These are phyloP conservation scores for Microctenopoma steveboyesi DNA, from an alignment of 2,797 vertebrate species.

Conservation along the genomic window DNA sequence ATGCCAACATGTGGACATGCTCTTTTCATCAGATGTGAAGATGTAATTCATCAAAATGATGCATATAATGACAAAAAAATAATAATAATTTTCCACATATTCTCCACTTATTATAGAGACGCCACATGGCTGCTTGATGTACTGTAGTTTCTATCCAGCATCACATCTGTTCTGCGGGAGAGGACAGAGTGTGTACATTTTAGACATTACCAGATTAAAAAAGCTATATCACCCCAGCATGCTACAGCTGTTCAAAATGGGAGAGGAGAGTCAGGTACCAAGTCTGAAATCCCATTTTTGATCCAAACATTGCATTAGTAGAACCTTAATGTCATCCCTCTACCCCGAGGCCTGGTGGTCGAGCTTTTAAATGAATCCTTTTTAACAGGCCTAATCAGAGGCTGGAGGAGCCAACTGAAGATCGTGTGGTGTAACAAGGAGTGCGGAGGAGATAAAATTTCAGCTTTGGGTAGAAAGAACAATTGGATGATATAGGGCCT, in stretches of 20 bases:
- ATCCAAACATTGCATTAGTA: conserved; percentile 66
- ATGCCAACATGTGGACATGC: conserved; percentile 9
- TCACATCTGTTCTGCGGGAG: conserved; percentile 60
- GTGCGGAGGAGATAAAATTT: conserved; percentile 20
- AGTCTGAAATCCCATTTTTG: conserved; percentile 72
- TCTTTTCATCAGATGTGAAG: not conserved
- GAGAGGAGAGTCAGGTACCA: conserved; percentile 43
- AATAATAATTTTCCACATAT: conserved; percentile 32
- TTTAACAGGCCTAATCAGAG: conserved; percentile 70
- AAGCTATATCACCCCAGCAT: conserved; percentile 56
- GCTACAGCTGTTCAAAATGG: conserved; percentile 61
- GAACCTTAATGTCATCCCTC: conserved; percentile 68
- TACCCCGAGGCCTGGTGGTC: conserved; percentile 57
- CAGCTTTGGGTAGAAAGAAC: conserved; percentile 46
- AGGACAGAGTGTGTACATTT: conserved; percentile 23
- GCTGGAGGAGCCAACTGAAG: conserved; percentile 49
- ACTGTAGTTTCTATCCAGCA: conserved; percentile 31
- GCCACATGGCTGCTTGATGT: conserved; percentile 48
- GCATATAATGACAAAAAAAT: conserved; percentile 33
- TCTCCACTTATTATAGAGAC: conserved; percentile 57
- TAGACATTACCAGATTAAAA: conserved; percentile 53
- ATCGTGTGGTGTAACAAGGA: conserved; percentile 35
- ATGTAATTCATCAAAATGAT: conserved; percentile 9
- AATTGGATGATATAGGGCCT: conserved; percentile 4
- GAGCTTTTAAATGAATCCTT: conserved; percentile 71